Evolutionary conservation across 2,888 invertebrate genomes (phyloP).

Genomic region (Lasiommata megera): DNA sequence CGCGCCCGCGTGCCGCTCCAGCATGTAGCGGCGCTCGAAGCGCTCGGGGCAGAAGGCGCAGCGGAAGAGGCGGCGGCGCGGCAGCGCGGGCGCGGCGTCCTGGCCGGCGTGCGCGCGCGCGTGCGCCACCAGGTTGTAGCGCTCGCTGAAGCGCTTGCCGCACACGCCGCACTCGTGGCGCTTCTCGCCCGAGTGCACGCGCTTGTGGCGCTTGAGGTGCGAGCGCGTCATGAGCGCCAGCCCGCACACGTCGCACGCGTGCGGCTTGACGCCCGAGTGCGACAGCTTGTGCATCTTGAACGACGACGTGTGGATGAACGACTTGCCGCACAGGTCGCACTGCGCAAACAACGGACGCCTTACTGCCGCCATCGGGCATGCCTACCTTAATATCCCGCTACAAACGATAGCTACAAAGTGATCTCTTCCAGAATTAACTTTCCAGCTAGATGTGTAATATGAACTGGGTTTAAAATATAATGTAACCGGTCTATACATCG

Average conservation of each 20-base stretch:
- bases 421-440: too few species aligned
- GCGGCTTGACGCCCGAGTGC: conserved; percentile 83
- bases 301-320: conserved; percentile 85
- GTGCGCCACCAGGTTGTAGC: conserved; percentile 76
- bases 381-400: too few species aligned
- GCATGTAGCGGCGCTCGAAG: conserved; percentile 71
- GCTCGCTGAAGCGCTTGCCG: conserved; percentile 82
- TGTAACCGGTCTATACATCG: too few species aligned
- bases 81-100: conserved; percentile 30
- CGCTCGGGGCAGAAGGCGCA: conserved; percentile 68
- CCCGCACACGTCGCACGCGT: conserved; percentile 82
- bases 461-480: too few species aligned
- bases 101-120: conserved; percentile 44
- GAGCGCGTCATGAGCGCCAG: conserved; percentile 83
- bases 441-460: too few species aligned
- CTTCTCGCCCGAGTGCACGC: conserved; percentile 84
- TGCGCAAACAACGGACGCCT: too few species aligned
- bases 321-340: conserved; percentile 84
- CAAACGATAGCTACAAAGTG: too few species aligned
- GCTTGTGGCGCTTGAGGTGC: conserved; percentile 85
- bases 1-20: conserved; percentile 68
- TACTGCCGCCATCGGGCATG: background rate
- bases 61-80: conserved; percentile 62
- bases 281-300: conserved; percentile 86
- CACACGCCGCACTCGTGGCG: conserved; percentile 80